Evolutionary conservation across 2,797 vertebrate species (phyloP).

Genomic region (Clamator glandarius): DNA sequence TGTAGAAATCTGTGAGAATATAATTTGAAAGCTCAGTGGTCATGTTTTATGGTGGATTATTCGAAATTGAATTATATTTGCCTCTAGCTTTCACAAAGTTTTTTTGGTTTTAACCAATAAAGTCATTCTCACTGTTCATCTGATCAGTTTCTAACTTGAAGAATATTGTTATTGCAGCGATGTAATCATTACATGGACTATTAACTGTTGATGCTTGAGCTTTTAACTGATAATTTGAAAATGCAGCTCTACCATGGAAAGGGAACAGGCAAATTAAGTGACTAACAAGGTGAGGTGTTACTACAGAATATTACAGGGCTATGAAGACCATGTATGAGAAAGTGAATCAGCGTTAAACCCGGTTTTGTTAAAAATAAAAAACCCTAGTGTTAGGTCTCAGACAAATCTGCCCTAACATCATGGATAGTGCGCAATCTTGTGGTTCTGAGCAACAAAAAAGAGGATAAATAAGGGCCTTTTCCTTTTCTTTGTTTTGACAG

Average conservation of each 20-base stretch:
- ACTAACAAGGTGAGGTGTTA: not conserved
- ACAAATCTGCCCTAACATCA: not conserved
- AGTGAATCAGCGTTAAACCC: not conserved
- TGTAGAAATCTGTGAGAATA: not conserved
- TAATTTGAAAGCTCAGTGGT: conserved; percentile 2
- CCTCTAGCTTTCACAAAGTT: not conserved
- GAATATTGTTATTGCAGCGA: not conserved
- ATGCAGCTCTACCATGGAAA: not conserved
- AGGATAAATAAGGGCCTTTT: not conserved
- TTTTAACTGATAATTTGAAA: conserved; percentile 7
- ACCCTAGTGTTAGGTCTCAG: not conserved
- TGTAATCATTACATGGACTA: not conserved
- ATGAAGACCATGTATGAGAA: not conserved
- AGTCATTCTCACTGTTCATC: not conserved
- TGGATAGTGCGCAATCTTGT: not conserved
- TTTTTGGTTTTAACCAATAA: not conserved
- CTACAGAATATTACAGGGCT: not conserved
- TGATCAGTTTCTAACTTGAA: not conserved
- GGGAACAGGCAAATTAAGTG: not conserved
- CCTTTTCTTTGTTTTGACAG: too few species aligned
- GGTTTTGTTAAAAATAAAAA: not conserved
- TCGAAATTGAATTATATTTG: not conserved
- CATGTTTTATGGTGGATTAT: not conserved
- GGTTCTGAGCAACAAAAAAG: not conserved
- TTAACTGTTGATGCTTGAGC: not conserved